Base-by-base conservation (phyloP, 2,113 vertebrate species). In the Dunckerocampus dactyliophorus region DNA sequence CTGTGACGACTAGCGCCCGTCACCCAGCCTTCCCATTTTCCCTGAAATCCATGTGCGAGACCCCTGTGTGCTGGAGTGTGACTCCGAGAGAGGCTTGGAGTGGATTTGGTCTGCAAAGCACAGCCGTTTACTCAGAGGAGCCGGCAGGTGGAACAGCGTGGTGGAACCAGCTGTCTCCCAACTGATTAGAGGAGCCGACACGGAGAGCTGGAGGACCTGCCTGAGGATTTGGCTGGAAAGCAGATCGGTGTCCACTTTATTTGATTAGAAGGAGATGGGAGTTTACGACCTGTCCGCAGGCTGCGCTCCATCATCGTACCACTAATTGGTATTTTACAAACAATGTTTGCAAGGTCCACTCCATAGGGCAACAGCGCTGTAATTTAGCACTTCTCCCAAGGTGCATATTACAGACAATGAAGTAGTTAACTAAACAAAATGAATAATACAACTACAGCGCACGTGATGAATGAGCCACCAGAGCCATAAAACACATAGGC, bases 51-150 rank as follows among this genome's bases (percentile, higher is more conserved):
- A 80, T 80, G 86, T 77, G 78, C 69, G 80, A 83, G 83, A 87
- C 83, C 81, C 75, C 84, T 74, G 84, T 80, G 80, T 20, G 69
- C 70, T 63, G 80, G 75, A 81, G 77, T 65, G 76, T 69, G 76
- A 71, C 75, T 68, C 45, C 19, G 53, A 77, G 78, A 81, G 79
- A 83, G 66, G 65, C 70, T 74, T 69, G 81, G 76, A 84, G 85
- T 84, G 85, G 82, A 84, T 88, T 81, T 83, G 82, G 81, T 84
- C 64, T 64, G 72, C 51, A 72, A 75, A 87, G 83, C 85, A 77
- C 78, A 79, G 82, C 73, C 72, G 75, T 78, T 77, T 76, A 72
- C 83, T 84, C 86, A 61, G 63, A 85, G 81, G 80, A 84, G 73
- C 72, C 63, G 74, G 84, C 83, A 85, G 84, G 83, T 88, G 84